Base-by-base conservation (phyloP, 2,113 vertebrate genomes). In the Cheilinus undulatus region DNA sequence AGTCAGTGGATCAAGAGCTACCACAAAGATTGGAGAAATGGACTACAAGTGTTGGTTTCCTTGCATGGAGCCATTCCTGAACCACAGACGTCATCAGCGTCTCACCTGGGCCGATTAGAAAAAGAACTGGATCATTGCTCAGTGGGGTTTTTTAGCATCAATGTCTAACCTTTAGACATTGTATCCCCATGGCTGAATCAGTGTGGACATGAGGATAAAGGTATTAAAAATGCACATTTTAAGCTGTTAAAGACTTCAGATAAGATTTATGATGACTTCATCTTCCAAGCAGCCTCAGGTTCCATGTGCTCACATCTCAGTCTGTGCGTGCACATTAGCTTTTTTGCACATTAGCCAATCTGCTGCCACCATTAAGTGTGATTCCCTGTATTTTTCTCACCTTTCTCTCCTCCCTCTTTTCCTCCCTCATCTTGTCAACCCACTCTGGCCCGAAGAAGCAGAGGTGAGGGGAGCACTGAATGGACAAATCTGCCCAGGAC, bases 341-440 rank as follows among this genome's bases (percentile, higher is more conserved):
- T 45, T 56, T 76, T 85, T 77, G 71, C 88, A 90, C 90, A 86
- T 91, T 91, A 89, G 81, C 78, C 80, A 50, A 89, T 83, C 67
- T 83, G 84, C 72, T 87, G 32, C 57, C 69, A 75, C 78, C 40
- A 60, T 73, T 88, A 80, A 88, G 71, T 78, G 76, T 68, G 73
- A 88, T 85, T 86, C 67, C 69, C 65, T 75, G 79, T 88, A 80
- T 87, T 83, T 85, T 88, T 87, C 78, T 86, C 91, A 88, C 87
- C 78, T 80, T 74, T 80, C 42, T 45, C 27, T 43, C 11, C 22
- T 26, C 76, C 54, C 57, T 51, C 62, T 40, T 58, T 60, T 48
- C 68, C 72, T 56, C 30, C 32, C 36, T 51, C 51, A 34, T 78
- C 64, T 12, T 60, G 45, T 82, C 72, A 72, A 38, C 63, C n/a